Conservation (phyloP, 1,140 invertebrate species). For the Thrips palmi region DNA sequence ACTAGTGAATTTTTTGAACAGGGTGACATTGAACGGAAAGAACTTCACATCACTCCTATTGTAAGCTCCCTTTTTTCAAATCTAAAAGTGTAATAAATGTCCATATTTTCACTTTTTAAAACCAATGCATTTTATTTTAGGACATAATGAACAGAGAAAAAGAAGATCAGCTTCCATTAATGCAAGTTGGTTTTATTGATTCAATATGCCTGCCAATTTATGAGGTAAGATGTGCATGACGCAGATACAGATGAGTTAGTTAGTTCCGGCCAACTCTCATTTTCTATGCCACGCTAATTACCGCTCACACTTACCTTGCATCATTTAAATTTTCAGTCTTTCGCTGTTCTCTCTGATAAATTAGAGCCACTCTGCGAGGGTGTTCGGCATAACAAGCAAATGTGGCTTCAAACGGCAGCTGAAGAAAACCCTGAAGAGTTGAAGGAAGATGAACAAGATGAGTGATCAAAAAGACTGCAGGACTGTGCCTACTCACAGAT, state of each 20-base stretch:
- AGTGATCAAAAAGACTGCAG: no score
- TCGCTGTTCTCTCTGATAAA: slow-evolving; percentile 56
- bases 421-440: slow-evolving; percentile 25
- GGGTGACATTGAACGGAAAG: slow-evolving; percentile 75
- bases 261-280: slow-evolving; percentile 33
- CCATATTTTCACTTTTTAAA: slow-evolving; percentile 4
- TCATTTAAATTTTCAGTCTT: slow-evolving; percentile 64
- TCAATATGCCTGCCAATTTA: slow-evolving; percentile 90
- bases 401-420: slow-evolving; percentile 61
- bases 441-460: no score
- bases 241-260: no score
- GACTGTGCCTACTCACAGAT: no score
- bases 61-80: slow-evolving; percentile 40
- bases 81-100: slow-evolving; percentile 1
- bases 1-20: slow-evolving; percentile 93
- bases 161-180: slow-evolving; percentile 80
- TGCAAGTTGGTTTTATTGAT: slow-evolving; percentile 95
- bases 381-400: slow-evolving; percentile 58
- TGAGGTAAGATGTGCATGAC: slow-evolving; percentile 86
- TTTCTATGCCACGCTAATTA: background rate
- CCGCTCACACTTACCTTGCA: slow-evolving; percentile 10
- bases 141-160: slow-evolving; percentile 95
- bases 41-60: slow-evolving; percentile 71
- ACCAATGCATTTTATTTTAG: slow-evolving; percentile 28
- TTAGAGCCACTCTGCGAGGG: slow-evolving; percentile 65